Conservation (phyloP, 2,797 vertebrate genomes). For the Gymnoscopelus microlampas region DNA sequence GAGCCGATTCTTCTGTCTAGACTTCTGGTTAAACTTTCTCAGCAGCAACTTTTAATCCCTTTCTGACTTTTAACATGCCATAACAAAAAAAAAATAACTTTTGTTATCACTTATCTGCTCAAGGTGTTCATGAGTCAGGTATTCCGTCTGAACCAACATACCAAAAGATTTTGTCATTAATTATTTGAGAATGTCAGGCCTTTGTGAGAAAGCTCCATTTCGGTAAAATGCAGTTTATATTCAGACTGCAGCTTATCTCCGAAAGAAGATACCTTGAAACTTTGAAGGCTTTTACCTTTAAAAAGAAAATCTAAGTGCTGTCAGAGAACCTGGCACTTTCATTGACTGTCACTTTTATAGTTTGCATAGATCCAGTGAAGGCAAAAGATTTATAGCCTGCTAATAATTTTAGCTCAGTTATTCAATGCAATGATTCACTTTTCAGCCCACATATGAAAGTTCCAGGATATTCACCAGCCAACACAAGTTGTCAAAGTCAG, state of each 20-base stretch:
- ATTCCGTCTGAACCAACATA: background rate
- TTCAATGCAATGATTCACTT: no score
- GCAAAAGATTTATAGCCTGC: no score
- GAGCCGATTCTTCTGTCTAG: slow-evolving; percentile 20
- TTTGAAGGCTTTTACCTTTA: background rate
- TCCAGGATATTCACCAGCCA: background rate
- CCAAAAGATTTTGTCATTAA: background rate
- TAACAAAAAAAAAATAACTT: background rate
- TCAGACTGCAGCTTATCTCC: background rate
- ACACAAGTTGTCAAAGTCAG: background rate
- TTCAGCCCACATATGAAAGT: no score
- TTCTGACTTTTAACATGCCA: background rate
- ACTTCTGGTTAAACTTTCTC: slow-evolving; percentile 49
- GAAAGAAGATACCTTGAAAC: background rate
- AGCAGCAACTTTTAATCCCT: slow-evolving; percentile 53
- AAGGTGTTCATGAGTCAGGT: background rate
- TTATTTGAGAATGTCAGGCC: background rate
- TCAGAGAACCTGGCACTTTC: background rate
- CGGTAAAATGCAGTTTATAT: background rate
- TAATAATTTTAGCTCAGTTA: no score
- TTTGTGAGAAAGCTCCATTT: no score
- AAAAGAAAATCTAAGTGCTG: background rate
- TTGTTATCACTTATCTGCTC: background rate
- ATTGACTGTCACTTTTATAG: no score
- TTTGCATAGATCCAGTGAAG: no score